A percentile compares a stretch with the other conserved stretches of the same genome.
phyloP scores from a whole-genome alignment of 2,888 invertebrate species.

The Philereme vetulata region DNA sequence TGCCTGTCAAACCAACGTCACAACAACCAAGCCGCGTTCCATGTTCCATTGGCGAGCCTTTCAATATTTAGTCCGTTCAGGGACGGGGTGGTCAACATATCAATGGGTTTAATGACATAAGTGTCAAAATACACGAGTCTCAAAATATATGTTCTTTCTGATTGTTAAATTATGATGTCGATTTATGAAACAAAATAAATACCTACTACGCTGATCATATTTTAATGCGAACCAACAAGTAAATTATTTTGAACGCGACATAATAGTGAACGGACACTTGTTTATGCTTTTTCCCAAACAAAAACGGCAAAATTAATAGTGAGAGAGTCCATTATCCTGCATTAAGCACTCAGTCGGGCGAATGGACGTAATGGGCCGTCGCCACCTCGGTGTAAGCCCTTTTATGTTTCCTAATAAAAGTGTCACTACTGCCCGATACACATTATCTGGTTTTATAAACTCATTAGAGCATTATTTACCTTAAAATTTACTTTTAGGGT shows the following conservation, averaged over 20 bases:
- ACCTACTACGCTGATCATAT: background rate
- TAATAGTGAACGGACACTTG: slow-evolving; percentile 45
- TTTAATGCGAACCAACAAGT: slow-evolving; percentile 3
- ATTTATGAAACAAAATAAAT: background rate
- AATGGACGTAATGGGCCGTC: slow-evolving; percentile 68
- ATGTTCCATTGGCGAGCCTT: too few species aligned
- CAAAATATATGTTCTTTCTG: too few species aligned
- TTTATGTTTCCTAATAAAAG: slow-evolving; percentile 68
- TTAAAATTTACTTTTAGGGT: too few species aligned
- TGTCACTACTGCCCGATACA: slow-evolving; percentile 58
- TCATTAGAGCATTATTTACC: slow-evolving; percentile 1
- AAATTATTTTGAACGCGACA: slow-evolving; percentile 21
- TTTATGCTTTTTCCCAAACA: slow-evolving; percentile 61
- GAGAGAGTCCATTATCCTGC: slow-evolving; percentile 75
- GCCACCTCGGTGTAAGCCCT: slow-evolving; percentile 54
- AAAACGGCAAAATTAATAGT: slow-evolving; percentile 73
- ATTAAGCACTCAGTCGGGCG: slow-evolving; percentile 75
- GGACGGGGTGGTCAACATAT: too few species aligned
- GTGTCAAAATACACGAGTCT: too few species aligned
- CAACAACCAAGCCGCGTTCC: too few species aligned
- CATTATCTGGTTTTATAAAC: slow-evolving; percentile 49
- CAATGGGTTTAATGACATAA: too few species aligned
- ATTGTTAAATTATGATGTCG: too few species aligned
- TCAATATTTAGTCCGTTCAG: too few species aligned
- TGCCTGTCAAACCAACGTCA: too few species aligned